phyloP scores from a whole-genome alignment of 2,888 invertebrate species.

The Hofmannophila pseudospretella region DNA sequence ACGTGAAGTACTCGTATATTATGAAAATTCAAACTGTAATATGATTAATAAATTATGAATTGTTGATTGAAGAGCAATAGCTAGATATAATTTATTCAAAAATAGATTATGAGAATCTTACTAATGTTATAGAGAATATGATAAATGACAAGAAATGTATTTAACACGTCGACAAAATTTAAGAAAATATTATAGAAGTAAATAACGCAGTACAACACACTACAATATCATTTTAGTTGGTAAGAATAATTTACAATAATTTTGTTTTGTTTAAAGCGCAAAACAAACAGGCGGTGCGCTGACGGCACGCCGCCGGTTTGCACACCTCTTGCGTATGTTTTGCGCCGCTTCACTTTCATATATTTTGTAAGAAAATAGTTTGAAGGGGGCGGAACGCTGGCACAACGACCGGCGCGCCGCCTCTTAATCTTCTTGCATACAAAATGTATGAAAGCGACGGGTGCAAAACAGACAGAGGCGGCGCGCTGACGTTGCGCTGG shows the following conservation, averaged over 20 bases:
- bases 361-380: no score
- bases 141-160: constrained; percentile 20
- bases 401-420: no score
- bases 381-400: no score
- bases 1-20: constrained; percentile 9
- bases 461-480: no score
- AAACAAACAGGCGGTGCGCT: no score
- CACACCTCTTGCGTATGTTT: no score
- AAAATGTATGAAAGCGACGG: no score
- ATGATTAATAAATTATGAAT: constrained; percentile 21
- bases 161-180: constrained; percentile 16
- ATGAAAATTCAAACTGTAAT: constrained; percentile 32
- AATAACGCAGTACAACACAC: constrained; percentile 37
- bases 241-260: constrained; percentile 22
- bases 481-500: no score
- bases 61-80: constrained; percentile 33
- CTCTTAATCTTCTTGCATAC: no score
- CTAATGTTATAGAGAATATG: constrained; percentile 20
- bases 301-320: no score
- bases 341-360: no score
- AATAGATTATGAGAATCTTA: constrained; percentile 11
- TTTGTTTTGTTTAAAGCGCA: no score
- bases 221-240: constrained; percentile 42
- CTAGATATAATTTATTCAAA: constrained; percentile 7
- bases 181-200: constrained; percentile 12